Evolutionary conservation across 2,888 invertebrate genomes (phyloP), one percentile per base, ranked within the genome.

Genomic region (Rotaria socialis): DNA sequence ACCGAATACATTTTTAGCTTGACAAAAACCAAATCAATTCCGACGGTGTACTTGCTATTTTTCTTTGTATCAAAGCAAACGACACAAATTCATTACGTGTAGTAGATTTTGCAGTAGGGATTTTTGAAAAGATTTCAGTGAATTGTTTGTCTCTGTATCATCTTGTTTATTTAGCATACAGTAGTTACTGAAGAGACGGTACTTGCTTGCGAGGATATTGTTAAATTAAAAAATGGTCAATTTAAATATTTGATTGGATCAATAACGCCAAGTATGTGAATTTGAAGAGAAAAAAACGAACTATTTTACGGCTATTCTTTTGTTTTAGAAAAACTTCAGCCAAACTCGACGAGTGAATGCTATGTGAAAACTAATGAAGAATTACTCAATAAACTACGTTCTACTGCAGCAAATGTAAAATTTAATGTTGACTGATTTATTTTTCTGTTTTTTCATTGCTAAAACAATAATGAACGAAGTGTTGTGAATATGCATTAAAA

Each of bases 11-110:
- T 35, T 55, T 89, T 35, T 88, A 91, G 90, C 89, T 91, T 88
- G 90, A 90, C 24, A 90, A 90, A 87, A 91, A 91, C 87, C 89
- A 90, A n/a, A 89, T 91, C 22, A 89, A 90, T 22, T 90, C 90
- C 41, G 88, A 89, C 24, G 91, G 91, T 35, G 90, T 89, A 47
- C 89, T 91, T 35, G 89, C 90, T 8, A 86, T 91, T 75, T 89
- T 89, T 16, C 89, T 89, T 10, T 89, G 90, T 47, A 88, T 90
- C 84, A 90, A 89, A 87, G 89, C 89, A 67, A 89, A 88, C 47
- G 47, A 80, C 47, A 11, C 80, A 47, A 80, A 11, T 80, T 2
- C 41, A 80, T n/a, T 80, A 24, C 6, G 24, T n/a, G 80, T 47
- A 43, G 11, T 80, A 24, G 80, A 80, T n/a, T 80, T 80, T 43